Evolutionary conservation across 2,113 vertebrate genomes (phyloP), one percentile per base, ranked within the genome.

Genomic region (Ellobius talpinus): DNA sequence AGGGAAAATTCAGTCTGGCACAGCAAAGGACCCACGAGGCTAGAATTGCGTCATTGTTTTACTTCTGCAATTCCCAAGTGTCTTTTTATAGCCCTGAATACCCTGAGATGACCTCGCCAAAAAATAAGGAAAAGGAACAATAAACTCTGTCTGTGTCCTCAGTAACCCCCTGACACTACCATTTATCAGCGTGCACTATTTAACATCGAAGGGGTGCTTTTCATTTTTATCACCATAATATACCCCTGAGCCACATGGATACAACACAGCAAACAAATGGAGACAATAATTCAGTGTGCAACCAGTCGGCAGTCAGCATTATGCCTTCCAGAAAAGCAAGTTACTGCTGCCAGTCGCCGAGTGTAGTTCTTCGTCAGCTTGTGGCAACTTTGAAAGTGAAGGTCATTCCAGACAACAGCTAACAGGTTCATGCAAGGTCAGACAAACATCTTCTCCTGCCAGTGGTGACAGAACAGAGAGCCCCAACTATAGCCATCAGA

Each of bases 31-130:
- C 65, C 66, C n/a, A 84, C 88, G 39, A 61, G 74, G 7, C 50
- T 87, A 7, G 45, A 89, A 94, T 89, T 31, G 26, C 72, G 66
- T 94, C 77, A 95, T n/a, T 72, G 42, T 66, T 95, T 96, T 77
- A 86, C 66, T 86, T 81, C 79, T 78, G 55, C 90, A 93, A 86
- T 85, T 85, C 76, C 76, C 79, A 90, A 72, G 68, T 68, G 21
- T 93, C 33, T 94, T 89, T 79, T 72, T 65, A n/a, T 58, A 90
- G n/a, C 84, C 87, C 17, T 66, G 66, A 19, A 36, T 84, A 78
- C 24, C 58, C 50, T 92, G 13, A 85, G 61, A 97, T 89, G 42
- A 89, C 26, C 21, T 39, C 77, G 65, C 21, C 14, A 85, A 26
- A 9, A 45, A 77, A 90, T 73, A 29, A 65, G 29, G n/a, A 58